phyloP scores from a whole-genome alignment of 2,113 vertebrate genomes.

The Chamaetylas fuelleborni region DNA sequence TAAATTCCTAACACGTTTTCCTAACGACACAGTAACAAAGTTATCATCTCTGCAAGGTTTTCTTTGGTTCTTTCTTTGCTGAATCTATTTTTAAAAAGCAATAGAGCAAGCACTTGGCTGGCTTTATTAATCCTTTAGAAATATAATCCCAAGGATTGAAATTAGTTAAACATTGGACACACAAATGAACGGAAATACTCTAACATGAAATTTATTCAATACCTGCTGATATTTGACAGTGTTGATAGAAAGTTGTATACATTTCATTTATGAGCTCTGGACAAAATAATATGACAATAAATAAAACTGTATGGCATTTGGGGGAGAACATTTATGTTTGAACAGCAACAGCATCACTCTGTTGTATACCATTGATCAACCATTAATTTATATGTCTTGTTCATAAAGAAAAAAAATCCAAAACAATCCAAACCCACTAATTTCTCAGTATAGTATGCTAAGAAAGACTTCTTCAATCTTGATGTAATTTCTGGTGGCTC shows the following conservation, averaged over 20 bases:
- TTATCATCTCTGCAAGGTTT: not conserved
- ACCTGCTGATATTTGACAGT: not conserved
- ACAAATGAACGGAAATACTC: not conserved
- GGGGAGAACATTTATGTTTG: not conserved
- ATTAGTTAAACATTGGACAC: not conserved
- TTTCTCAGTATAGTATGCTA: not conserved
- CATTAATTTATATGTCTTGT: not conserved
- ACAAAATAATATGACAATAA: not conserved
- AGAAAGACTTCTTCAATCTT: not conserved
- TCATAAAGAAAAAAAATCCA: not conserved
- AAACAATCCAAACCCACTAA: accelerated
- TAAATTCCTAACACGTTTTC: not conserved
- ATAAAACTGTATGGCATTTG: not conserved
- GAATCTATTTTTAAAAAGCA: not conserved
- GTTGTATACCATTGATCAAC: not conserved
- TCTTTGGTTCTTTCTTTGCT: not conserved
- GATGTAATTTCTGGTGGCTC: not conserved
- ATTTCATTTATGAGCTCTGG: not conserved
- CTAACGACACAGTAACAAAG: not conserved
- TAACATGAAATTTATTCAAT: not conserved
- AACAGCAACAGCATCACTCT: not conserved
- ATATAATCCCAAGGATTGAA: not conserved
- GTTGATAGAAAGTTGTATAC: not conserved
- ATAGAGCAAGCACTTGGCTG: not conserved
- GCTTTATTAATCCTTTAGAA: not conserved